Percentiles rank a stretch among this genome's conserved stretches.
These are phyloP conservation scores for Euzophera pinguis DNA, from an alignment of 2,888 invertebrate species.

Conservation along the genomic window DNA sequence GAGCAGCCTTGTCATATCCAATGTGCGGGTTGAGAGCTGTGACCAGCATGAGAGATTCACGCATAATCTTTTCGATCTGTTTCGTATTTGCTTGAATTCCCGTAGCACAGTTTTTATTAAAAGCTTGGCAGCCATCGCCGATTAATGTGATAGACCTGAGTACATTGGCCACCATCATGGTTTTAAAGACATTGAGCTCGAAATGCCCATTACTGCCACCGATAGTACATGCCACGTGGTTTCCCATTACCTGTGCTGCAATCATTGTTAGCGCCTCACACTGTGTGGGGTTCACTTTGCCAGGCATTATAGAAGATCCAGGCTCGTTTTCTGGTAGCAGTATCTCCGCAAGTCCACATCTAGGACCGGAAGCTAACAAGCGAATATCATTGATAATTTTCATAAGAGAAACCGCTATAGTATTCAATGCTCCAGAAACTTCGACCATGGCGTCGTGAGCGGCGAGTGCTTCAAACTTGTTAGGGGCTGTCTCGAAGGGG, in stretches of 20 bases:
- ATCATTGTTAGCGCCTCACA: conserved; percentile 99
- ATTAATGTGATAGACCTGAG: conserved; percentile 92
- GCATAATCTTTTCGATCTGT: conserved; percentile 89
- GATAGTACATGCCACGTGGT: conserved; percentile 95
- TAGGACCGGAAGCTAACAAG: conserved; percentile 95
- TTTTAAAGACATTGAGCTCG: conserved; percentile 99
- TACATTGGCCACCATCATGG: conserved; percentile 96
- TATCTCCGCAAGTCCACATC: conserved; percentile 97
- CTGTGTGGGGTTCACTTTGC: conserved; percentile 99
- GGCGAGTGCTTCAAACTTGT: conserved; percentile 99
- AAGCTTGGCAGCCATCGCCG: conserved; percentile 90
- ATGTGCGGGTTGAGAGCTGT: conserved; percentile 98
- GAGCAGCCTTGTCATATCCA: conserved; percentile 98
- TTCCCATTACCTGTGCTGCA: conserved; percentile 97
- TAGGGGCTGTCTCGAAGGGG: conserved; percentile 95
- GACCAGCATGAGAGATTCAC: conserved; percentile 97
- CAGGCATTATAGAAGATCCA: conserved; percentile 99
- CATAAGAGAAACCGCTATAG: conserved; percentile 94
- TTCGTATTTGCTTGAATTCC: conserved; percentile 89
- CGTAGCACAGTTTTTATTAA: conserved; percentile 92
- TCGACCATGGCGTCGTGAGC: conserved; percentile 96
- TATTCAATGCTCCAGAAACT: conserved; percentile 96
- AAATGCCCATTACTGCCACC: conserved; percentile 98
- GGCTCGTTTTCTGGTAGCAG: conserved; percentile 98
- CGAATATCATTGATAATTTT: conserved; percentile 97